Conservation (phyloP, 2,888 invertebrate genomes). For the Branchipolynoe longqiensis region DNA sequence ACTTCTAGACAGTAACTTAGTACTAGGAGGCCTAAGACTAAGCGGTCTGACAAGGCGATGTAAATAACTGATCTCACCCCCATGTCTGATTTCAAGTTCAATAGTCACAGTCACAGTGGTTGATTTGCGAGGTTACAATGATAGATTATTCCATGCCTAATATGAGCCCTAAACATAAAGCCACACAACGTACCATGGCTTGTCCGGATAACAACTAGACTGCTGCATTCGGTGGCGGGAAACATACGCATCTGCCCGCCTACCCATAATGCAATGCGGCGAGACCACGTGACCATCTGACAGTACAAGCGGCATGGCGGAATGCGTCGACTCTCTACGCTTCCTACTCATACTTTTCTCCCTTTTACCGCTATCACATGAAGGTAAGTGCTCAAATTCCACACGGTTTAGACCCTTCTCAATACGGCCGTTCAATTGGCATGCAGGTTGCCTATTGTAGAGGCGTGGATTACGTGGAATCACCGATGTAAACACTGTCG, state of each 20-base stretch:
- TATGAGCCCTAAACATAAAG: too few relatives aligned
- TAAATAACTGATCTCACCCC: too few relatives aligned
- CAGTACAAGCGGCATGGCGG: constrained; percentile 44
- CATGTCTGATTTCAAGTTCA: too few relatives aligned
- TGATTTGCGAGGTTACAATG: too few relatives aligned
- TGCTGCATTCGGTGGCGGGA: neutral
- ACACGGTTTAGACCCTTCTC: neutral
- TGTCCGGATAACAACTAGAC: too few relatives aligned
- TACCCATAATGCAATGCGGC: constrained; percentile 10
- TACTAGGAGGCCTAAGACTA: too few relatives aligned
- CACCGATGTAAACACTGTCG: constrained; percentile 22
- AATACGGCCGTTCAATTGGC: neutral
- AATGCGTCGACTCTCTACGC: constrained; percentile 31
- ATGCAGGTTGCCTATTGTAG: neutral
- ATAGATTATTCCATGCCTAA: too few relatives aligned
- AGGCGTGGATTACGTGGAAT: neutral
- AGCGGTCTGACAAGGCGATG: too few relatives aligned
- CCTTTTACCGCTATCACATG: constrained; percentile 20
- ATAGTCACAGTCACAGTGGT: too few relatives aligned
- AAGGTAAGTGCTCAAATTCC: neutral
- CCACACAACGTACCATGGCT: too few relatives aligned
- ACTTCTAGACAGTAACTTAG: too few relatives aligned
- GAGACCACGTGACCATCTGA: neutral
- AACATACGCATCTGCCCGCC: neutral
- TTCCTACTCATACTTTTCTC: constrained; percentile 38